Percentiles rank a stretch among this genome's conserved stretches.
phyloP scores from a whole-genome alignment of 2,113 vertebrate genomes.

The Geothlypis trichas region DNA sequence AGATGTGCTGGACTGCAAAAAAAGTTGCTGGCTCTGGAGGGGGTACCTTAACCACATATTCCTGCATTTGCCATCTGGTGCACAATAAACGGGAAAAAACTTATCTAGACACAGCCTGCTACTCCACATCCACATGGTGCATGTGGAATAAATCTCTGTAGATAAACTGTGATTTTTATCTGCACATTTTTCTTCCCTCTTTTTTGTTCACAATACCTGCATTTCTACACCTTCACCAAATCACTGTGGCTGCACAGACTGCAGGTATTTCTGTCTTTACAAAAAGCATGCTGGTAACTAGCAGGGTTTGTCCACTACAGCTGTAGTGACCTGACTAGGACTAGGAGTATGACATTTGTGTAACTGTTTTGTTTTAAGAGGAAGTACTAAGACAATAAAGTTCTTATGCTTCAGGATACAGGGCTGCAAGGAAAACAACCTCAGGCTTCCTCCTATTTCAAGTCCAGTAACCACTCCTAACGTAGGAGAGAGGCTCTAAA shows the following conservation, averaged over 20 bases:
- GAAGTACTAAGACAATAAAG: constrained; percentile 42
- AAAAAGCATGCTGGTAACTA: background rate
- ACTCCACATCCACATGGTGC: background rate
- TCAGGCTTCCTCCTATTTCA: constrained; percentile 10
- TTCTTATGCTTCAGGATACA: constrained; percentile 19
- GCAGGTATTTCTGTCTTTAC: background rate
- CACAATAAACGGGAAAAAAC: background rate
- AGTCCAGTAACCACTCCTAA: background rate
- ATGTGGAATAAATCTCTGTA: background rate
- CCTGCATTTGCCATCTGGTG: background rate
- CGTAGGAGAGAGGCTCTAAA: background rate
- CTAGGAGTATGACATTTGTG: background rate
- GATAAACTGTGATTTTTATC: background rate
- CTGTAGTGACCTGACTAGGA: background rate
- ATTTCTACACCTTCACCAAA: background rate
- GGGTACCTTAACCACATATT: background rate
- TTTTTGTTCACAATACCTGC: background rate
- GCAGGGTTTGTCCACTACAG: background rate
- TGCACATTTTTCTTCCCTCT: background rate
- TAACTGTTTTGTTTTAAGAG: background rate
- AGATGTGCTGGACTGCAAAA: background rate
- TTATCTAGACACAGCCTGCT: background rate
- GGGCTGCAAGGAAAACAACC: background rate
- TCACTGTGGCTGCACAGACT: background rate
- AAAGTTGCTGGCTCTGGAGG: background rate